Conservation (phyloP, 1,140 invertebrate genomes). For the Pogonognathellus flavescens region DNA sequence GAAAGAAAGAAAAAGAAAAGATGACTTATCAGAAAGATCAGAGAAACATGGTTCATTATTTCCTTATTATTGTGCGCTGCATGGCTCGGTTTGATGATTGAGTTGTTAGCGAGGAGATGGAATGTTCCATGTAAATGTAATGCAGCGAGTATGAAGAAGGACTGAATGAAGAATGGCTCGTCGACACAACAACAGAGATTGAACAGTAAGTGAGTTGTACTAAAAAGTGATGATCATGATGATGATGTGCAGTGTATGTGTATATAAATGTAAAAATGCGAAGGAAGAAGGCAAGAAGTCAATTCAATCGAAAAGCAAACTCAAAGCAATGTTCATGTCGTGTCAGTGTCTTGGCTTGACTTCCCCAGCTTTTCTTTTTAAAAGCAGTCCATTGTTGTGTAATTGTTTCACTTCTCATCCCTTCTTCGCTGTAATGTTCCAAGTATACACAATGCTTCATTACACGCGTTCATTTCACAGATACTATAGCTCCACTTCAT, state of each 20-base stretch:
- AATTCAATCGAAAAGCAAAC: too few species aligned
- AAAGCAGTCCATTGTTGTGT: slow-evolving; percentile 38
- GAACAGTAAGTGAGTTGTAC: slow-evolving; percentile 1
- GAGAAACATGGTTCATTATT: slow-evolving; percentile 57
- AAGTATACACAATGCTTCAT: slow-evolving; percentile 18
- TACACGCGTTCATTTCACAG: slow-evolving; percentile 2
- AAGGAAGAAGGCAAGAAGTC: too few species aligned
- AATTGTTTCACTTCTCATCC: slow-evolving; percentile 43
- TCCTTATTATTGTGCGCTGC: slow-evolving; percentile 53
- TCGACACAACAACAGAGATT: too few species aligned
- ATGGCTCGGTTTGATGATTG: slow-evolving; percentile 53
- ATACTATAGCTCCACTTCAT: not conserved
- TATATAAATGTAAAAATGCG: too few species aligned
- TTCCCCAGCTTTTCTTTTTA: slow-evolving; percentile 3
- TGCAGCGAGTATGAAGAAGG: not conserved
- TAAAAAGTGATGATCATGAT: too few species aligned
- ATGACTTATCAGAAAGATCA: slow-evolving; percentile 59
- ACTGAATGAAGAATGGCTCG: not conserved
- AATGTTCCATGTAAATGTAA: not conserved
- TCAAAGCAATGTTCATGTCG: slow-evolving; percentile 15
- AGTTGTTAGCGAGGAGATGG: slow-evolving; percentile 28
- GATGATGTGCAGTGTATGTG: too few species aligned
- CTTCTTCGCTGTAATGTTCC: not conserved
- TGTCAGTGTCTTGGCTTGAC: slow-evolving; percentile 31
- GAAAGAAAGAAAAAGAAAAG: not conserved